Base-by-base conservation (phyloP, 2,797 vertebrate genomes). In the Vultur gryphus region DNA sequence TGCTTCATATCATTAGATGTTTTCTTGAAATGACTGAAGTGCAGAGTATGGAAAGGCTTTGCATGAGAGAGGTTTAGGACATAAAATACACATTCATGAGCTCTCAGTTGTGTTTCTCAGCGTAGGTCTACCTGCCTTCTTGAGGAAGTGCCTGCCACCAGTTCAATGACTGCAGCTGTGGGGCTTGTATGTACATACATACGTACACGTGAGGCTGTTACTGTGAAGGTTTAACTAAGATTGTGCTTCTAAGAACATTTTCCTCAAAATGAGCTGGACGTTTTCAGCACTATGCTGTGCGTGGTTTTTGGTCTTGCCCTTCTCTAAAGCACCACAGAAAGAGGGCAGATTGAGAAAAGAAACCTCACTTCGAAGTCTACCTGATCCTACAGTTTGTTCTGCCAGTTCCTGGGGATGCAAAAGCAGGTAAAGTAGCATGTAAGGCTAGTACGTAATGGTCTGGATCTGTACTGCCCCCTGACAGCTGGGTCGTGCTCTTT, bases 141-240 rank as follows among this genome's bases (percentile, higher is more conserved):
- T 71, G 65, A 84, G 82, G 86, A 82, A 62, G 35, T 31, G 10
- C 9, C 33, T 73, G 65, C 7, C n/a, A 52, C 41, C 73, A 75
- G 0, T n/a, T 79, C 16, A n/a, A 54, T 66, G 52, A 33, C 15
- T 67, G 48, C 26, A 70, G 41, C 66, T 80, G 19, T 67, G 59
- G 24, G 24, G n/a, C 31, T 41, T 59, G 20, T 66, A 6, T 20
- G 15, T 61, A 7, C 26, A 16, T 6, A 11, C 0, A 0, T 31
- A n/a, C 0, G 3, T n/a, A 31, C 17, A 28, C 2, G 10, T 7
- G 16, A 90, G 49, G 49, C n/a, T 69, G 39, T 44, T 64, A 16
- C 51, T 72, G 35, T 54, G 66, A 52, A 39, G 48, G 7, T 82
- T 80, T 71, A 62, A 16, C 12, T 17, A 37, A 29, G 58, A 37